These are phyloP conservation scores for Kuschelorhynchus macadamiae DNA, from an alignment of 2,888 invertebrate genomes.

Conservation along the genomic window DNA sequence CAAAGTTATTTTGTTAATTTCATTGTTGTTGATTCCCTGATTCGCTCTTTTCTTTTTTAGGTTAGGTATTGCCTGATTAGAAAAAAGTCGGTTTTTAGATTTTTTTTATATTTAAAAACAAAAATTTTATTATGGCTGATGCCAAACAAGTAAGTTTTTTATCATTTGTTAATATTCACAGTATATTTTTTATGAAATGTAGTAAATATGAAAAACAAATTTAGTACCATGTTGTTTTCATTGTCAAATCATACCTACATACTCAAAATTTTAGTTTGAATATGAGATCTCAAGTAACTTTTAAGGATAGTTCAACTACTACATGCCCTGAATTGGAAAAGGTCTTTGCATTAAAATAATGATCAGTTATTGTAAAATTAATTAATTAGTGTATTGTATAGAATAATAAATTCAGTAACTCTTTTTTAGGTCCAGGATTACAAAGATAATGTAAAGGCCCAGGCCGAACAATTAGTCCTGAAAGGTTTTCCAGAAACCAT, in stretches of 20 bases:
- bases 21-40: too few relatives aligned
- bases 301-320: slow-evolving; percentile 10
- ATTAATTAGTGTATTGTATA: not conserved
- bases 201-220: not conserved
- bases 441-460: slow-evolving; percentile 88
- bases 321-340: slow-evolving; percentile 31
- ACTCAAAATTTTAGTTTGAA: slow-evolving; percentile 19
- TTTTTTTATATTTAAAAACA: not conserved
- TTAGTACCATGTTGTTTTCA: slow-evolving; percentile 14
- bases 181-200: not conserved
- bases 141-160: slow-evolving; percentile 34
- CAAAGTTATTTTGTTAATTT: too few relatives aligned
- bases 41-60: too few relatives aligned
- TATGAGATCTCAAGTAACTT: slow-evolving; percentile 1
- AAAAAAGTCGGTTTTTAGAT: not conserved
- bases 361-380: slow-evolving; percentile 15
- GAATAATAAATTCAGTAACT: not conserved
- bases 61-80: too few relatives aligned
- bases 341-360: too few relatives aligned
- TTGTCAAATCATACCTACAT: slow-evolving; percentile 28
- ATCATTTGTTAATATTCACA: not conserved
- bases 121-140: slow-evolving; percentile 28
- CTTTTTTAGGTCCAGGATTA: slow-evolving; percentile 85
- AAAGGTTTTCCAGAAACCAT: slow-evolving; percentile 95
- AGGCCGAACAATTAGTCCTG: slow-evolving; percentile 90